These are phyloP conservation scores for Hippocampus comes DNA, from an alignment of 2,113 vertebrate genomes.

Conservation along the genomic window DNA sequence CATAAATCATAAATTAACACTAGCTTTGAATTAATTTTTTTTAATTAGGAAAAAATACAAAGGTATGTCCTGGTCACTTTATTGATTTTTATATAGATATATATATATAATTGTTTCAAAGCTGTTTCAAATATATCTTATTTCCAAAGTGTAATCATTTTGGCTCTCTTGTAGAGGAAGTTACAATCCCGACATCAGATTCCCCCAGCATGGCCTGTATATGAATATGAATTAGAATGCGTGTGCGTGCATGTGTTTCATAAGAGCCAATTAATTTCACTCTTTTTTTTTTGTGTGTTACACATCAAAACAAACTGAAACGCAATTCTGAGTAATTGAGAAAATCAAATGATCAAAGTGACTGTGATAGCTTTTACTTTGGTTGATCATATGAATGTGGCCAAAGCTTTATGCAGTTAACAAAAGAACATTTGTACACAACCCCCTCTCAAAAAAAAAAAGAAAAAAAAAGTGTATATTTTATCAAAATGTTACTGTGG, in stretches of 20 bases:
- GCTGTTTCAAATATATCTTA: slow-evolving; percentile 58
- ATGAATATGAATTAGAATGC: slow-evolving; percentile 41
- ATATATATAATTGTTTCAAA: slow-evolving; percentile 56
- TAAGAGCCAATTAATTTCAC: slow-evolving; percentile 69
- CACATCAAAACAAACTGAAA: slow-evolving; percentile 75
- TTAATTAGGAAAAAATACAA: slow-evolving; percentile 52
- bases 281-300: slow-evolving; percentile 56
- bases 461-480: slow-evolving; percentile 70
- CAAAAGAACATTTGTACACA: slow-evolving; percentile 60
- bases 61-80: slow-evolving; percentile 76
- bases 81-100: slow-evolving; percentile 69
- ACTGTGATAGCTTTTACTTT: slow-evolving; percentile 75
- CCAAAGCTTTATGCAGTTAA: slow-evolving; percentile 90
- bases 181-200: slow-evolving; percentile 61
- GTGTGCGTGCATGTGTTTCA: slow-evolving; percentile 48
- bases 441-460: slow-evolving; percentile 59
- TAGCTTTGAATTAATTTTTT: slow-evolving; percentile 85
- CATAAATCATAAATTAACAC: slow-evolving; percentile 81
- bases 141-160: slow-evolving; percentile 72
- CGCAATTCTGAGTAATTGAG: slow-evolving; percentile 67
- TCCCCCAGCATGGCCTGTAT: slow-evolving; percentile 70
- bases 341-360: slow-evolving; percentile 57
- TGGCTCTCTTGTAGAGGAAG: slow-evolving; percentile 62
- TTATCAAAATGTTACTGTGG: slow-evolving; percentile 67
- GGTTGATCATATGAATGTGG: slow-evolving; percentile 89